Evolutionary conservation across 1,140 invertebrate species (phyloP), one percentile per base, ranked within the genome.

Genomic region (Drosophila leontia): DNA sequence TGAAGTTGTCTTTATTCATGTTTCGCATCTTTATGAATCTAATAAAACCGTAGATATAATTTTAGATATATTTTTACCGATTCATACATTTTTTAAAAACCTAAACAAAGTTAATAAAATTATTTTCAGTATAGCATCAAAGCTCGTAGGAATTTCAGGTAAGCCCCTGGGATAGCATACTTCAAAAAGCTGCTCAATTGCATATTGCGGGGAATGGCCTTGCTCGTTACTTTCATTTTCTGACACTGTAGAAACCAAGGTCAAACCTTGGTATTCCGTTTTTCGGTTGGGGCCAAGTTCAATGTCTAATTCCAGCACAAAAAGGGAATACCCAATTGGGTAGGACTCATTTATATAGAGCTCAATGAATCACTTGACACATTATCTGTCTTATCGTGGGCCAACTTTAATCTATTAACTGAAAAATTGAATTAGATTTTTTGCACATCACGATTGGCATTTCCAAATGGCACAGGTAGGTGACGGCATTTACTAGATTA

Each of bases 161-260:
- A 59, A 59, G 64, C 69, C 39, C 42, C 50, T 67, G 47, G 65
- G 64, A 57, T 41, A 69, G 32, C 37, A 51, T 39, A 47, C 39
- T 61, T 32, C 56, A 74, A 74, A 68, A 69, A 50, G 65, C 65
- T 53, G 34, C 34, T 62, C 59, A 44, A 65, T 55, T 45, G 62
- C 47, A 19, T 26, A 50, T 44, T n/a, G 1, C 29, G 32, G 19
- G 37, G 29, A 44, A 13, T 45, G 29, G 11, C 58, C 48, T 75
- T 60, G 57, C 41, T 12, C 9, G 15, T 17, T 29, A 37, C 47
- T 32, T 37, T 15, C 12, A 26, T 17, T 51, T 69, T 48, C 35
- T 71, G 34, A 3, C 50, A 71, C 65, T 69, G 69, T 71, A 58
- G 15, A 1, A 15, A 19, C 23, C 69, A 72, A 74, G 70, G 70